Base-by-base conservation (phyloP, 2,797 vertebrate species). In the Lophius americanus region DNA sequence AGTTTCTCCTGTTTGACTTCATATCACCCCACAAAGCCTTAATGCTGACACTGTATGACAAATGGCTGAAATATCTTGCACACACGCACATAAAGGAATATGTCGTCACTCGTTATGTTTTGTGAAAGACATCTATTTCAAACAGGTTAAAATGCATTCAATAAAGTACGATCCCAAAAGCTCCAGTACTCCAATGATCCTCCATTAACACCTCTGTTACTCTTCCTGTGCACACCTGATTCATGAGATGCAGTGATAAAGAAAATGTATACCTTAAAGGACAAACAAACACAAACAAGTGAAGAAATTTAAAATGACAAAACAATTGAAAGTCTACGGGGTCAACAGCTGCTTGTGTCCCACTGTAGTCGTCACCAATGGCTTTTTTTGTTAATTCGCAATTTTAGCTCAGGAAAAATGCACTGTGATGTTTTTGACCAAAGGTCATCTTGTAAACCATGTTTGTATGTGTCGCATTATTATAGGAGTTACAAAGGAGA, bases 1-100 rank as follows among this genome's bases (percentile, higher is more conserved):
- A 0, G 89, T 86, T 83, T 55, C 47, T 75, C 91, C 73, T 33
- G 91, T 76, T 75, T 9, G 2, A 9, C 84, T 63, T 68, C 82
- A 83, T 67, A 51, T 70, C 60, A 38, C 3, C 37, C 55, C 55
- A 50, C 68, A 44, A n/a, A 8, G 60, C 68, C 65, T 42, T 0
- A 2, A 77, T 69, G 65, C 51, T 9, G 67, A 54, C 14, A 60
- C 66, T 10, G 4, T 0, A 6, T 84, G 76, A 88, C 78, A 73
- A 73, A 85, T 4, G 64, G 35, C 2, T 58, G 44, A 84, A 80
- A 55, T 36, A 82, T 81, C 57, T 51, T 10, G 0, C 61, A 54
- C 2, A 14, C 32, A 72, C 63, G 13, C 12, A 52, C 35, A 39
- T 38, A 14, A 60, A 51, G 33, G 50, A 38, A 60, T 51, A 4